Percentiles rank a stretch among this genome's conserved stretches.
These are phyloP conservation scores for Hirundo rustica DNA, from an alignment of 2,797 vertebrate genomes.

Conservation along the genomic window DNA sequence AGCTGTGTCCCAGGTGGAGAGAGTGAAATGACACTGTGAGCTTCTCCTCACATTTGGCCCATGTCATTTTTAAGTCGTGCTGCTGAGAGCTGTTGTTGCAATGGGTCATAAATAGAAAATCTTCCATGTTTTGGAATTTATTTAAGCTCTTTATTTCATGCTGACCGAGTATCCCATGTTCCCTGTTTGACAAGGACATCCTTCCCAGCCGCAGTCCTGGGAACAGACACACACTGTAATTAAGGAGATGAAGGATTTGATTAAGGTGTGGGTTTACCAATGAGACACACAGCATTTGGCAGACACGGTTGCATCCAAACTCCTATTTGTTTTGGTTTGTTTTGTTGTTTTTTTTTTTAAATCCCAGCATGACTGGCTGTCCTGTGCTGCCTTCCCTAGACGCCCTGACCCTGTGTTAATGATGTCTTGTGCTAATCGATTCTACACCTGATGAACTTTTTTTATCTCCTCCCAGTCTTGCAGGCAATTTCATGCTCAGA, in stretches of 20 bases:
- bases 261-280: conserved; percentile 51
- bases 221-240: conserved; percentile 57
- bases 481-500: background rate
- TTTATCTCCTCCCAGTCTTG: conserved; percentile 23
- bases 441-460: conserved; percentile 10
- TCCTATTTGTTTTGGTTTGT: conserved; percentile 50
- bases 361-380: background rate
- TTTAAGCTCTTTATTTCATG: background rate
- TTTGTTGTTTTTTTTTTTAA: background rate
- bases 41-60: background rate
- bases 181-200: background rate
- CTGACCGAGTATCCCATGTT: background rate
- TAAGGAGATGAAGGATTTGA: conserved; percentile 57
- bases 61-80: background rate
- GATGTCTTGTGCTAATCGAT: conserved; percentile 16
- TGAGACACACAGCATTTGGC: conserved; percentile 14
- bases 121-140: background rate
- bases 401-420: background rate
- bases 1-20: background rate
- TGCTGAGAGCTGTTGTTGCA: background rate
- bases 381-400: conserved; percentile 3
- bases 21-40: background rate
- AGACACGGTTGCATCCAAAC: background rate
- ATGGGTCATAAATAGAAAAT: background rate
- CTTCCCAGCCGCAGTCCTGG: conserved; percentile 43